Evolutionary conservation across 2,888 invertebrate genomes (phyloP).

Genomic region (Cylloceria caligata): DNA sequence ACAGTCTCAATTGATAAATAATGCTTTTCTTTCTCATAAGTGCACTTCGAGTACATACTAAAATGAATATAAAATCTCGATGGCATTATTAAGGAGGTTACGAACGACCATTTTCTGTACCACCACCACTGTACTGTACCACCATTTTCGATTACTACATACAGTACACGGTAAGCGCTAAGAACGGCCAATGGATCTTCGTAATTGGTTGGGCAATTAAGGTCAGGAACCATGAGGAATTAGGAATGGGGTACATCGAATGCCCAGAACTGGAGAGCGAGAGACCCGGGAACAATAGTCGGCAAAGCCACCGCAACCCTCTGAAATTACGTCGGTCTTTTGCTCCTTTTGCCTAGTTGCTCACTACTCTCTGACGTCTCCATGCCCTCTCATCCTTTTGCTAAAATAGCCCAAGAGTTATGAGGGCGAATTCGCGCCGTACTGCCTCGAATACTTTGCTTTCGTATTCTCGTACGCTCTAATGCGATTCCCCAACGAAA

Average conservation of each 20-base stretch:
- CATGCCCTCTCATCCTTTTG: constrained; percentile 10
- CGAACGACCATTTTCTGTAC: too few relatives aligned
- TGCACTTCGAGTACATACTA: not conserved
- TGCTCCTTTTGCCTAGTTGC: constrained; percentile 52
- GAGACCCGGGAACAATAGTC: constrained; percentile 69
- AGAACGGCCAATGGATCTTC: constrained; percentile 65
- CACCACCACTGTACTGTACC: too few relatives aligned
- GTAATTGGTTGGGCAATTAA: constrained; percentile 68
- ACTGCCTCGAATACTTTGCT: not conserved
- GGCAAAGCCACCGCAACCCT: constrained; percentile 66
- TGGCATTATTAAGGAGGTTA: constrained; percentile 21
- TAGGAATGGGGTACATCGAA: constrained; percentile 52
- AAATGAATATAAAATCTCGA: constrained; percentile 27
- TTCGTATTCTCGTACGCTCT: not conserved
- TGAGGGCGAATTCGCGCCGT: constrained; percentile 16
- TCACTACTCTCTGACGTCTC: constrained; percentile 36
- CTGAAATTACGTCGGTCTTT: constrained; percentile 64
- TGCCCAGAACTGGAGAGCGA: constrained; percentile 20
- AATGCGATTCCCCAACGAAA: not conserved
- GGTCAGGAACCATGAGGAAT: constrained; percentile 64
- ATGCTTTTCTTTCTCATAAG: not conserved
- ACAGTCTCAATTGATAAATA: not conserved
- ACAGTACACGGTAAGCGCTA: constrained; percentile 45
- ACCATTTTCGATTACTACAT: constrained; percentile 44
- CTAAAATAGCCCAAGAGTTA: constrained; percentile 33